Percentiles rank a stretch among this genome's conserved stretches.
Evolutionary conservation across 2,888 invertebrate genomes (phyloP).

Genomic region (Anarsia innoxiella): DNA sequence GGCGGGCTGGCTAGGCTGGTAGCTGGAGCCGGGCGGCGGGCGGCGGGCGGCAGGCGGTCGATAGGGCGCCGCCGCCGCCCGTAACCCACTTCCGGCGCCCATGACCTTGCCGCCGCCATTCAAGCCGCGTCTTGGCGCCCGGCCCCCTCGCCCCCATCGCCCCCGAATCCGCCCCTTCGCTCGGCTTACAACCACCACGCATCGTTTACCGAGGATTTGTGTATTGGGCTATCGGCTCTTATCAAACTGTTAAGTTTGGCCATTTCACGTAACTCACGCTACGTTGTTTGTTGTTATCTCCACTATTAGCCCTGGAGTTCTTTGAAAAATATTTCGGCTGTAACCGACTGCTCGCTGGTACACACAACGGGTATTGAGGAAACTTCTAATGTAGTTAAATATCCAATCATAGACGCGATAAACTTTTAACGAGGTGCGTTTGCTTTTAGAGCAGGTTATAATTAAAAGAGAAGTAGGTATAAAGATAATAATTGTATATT

Average conservation of each 20-base stretch:
- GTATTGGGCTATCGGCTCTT: conserved; percentile 16
- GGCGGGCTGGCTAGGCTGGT: not conserved
- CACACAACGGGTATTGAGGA: too few relatives aligned
- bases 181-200: conserved; percentile 45
- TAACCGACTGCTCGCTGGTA: too few relatives aligned
- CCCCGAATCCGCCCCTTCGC: conserved; percentile 11
- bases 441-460: too few relatives aligned
- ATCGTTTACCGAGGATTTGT: conserved; percentile 32
- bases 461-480: too few relatives aligned
- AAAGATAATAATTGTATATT: too few relatives aligned
- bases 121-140: conserved; percentile 58
- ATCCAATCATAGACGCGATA: too few relatives aligned
- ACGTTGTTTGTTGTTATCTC: too few relatives aligned
- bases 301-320: too few relatives aligned
- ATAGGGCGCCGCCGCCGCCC: conserved; percentile 70
- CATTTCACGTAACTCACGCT: too few relatives aligned
- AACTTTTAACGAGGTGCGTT: too few relatives aligned
- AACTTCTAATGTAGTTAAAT: too few relatives aligned
- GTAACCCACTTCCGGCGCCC: conserved; percentile 74
- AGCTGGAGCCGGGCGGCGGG: conserved; percentile 20
- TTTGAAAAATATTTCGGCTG: too few relatives aligned
- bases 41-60: conserved; percentile 45
- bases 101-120: conserved; percentile 72
- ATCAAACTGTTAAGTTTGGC: conserved; percentile 17
- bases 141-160: conserved; percentile 23